These are phyloP conservation scores for Enteromius thamalakanensis DNA, from an alignment of 2,797 vertebrate genomes.

Conservation along the genomic window DNA sequence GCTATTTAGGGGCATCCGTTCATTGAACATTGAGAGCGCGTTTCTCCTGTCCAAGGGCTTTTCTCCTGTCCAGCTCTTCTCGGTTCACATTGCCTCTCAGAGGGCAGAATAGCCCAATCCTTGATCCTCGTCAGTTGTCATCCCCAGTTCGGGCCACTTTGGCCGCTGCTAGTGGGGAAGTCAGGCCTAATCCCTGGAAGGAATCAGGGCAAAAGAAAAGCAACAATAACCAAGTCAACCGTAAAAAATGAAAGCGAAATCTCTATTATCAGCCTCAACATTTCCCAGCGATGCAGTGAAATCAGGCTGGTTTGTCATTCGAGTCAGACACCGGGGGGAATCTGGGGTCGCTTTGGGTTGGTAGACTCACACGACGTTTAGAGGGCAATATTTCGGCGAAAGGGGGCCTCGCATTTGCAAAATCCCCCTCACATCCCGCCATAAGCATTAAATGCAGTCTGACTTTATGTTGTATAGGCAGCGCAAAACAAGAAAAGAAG, in stretches of 20 bases:
- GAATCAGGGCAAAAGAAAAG: slow-evolving; percentile 99
- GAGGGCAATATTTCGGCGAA: slow-evolving; percentile 92
- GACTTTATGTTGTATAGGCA: slow-evolving; percentile 99
- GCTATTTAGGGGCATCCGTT: slow-evolving; percentile 81
- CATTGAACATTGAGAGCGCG: slow-evolving; percentile 80
- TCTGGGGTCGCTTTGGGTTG: slow-evolving; percentile 96
- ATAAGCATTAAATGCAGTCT: slow-evolving; percentile 99
- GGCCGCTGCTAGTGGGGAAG: slow-evolving; percentile 96
- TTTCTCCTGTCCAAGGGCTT: slow-evolving; percentile 41
- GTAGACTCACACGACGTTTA: slow-evolving; percentile 82
- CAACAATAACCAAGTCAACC: slow-evolving; percentile 99
- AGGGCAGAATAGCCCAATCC: slow-evolving; percentile 88
- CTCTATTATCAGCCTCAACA: slow-evolving; percentile 98
- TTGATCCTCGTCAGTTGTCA: slow-evolving; percentile 99
- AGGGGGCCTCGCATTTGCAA: slow-evolving; percentile 89
- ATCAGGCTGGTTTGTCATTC: slow-evolving; percentile 98
- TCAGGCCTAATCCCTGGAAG: slow-evolving; percentile 99
- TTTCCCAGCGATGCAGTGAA: slow-evolving; percentile 99
- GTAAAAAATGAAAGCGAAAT: slow-evolving; percentile 99
- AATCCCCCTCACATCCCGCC: slow-evolving; percentile 91
- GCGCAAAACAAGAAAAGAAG: slow-evolving; percentile 86
- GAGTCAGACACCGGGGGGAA: slow-evolving; percentile 96
- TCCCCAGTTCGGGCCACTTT: slow-evolving; percentile 92
- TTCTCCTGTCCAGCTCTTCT: slow-evolving; percentile 65
- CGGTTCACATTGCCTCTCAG: slow-evolving; percentile 84